Base-by-base conservation (phyloP, 2,113 vertebrate species). In the Nestor notabilis region DNA sequence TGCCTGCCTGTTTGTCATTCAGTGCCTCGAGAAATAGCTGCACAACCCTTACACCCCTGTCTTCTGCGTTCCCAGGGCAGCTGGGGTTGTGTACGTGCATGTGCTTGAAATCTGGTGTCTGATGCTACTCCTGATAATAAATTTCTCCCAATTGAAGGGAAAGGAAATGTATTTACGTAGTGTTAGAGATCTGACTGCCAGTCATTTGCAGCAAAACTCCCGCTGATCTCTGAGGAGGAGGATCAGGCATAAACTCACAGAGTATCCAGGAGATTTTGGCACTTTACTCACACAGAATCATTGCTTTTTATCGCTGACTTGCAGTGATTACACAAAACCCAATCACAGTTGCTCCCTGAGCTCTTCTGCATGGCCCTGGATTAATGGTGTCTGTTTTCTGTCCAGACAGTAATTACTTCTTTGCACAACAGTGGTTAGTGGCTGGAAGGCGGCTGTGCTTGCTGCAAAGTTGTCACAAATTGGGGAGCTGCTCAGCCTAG, bases 331-430 rank as follows among this genome's bases (percentile, higher is more conserved):
- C 23, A 14, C 65, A 97, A 91, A 88, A 83, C 5, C 1, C 76
- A 88, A n/a, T 43, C 89, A 78, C 52, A 77, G 53, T 74, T 89
- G 61, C 69, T 96, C 69, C 60, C 39, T 43, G 88, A 79, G 80
- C 8, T 29, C 46, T 70, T 2, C 56, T 56, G 53, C 28, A 17
- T 0, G 1, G n/a, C 35, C 46, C 35, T 50, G 44, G 53, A 35
- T 74, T 94, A 97, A 89, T 56, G 92, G 91, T 94, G 72, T 65
- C 85, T 78, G 50, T 64, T 95, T 97, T 76, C 64, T 56, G 11
- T 78, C 83, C 91, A 78, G 53, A 12, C 85, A 81, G 83, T 71
- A 94, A 87, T 96, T 87, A 87, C 71, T 94, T 92, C 64, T 94
- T 91, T 96, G 91, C 65, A 78, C 49, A 88, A 37, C 39, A 55